Base-by-base conservation (phyloP, 1,140 invertebrate genomes). In the Heliconius eleuchia region DNA sequence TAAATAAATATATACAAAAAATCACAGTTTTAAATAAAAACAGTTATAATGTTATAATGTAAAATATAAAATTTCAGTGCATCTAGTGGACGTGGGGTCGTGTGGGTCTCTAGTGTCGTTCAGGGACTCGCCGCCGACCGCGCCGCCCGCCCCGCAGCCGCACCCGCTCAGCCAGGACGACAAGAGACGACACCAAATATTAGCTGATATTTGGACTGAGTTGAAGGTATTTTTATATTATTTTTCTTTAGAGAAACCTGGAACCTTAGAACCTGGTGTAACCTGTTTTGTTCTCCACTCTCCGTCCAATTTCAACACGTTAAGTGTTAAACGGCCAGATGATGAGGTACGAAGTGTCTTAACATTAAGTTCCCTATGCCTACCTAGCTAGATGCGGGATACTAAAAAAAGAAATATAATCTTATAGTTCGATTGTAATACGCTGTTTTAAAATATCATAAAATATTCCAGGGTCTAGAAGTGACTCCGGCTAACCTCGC, bases 161-260 rank as follows among this genome's bases (percentile, higher is more conserved):
- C 94, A 96, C 73, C 95, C 95, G 77, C 92, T 96, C 71, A 95
- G 92, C 66, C 92, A 95, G 71, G 95, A 96, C 91, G 95, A 96
- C 84, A 96, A 96, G 85, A 93, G 95, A 76, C 88, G 95, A 42
- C 95, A 96, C 84, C 95, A 96, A 86, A 95, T 96, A 60, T 87
- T 96, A n/a, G 93, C 95, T 8, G 95, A 95, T 76, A 94, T 96
- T 52, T 96, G 95, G 95, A 96, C 95, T 73, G 95, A 96, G 84
- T 85, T 96, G 27, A 96, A 96, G 90, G 92, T 66, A 37, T 6
- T 37, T 37, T 46, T 16, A 16, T 46, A 16, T 46, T 46, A 46
- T 46, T 46, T 46, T 16, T 46, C 42, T 16, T 46, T 46, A 46
- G 13, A 23, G 23, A 23, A 23, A 23, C 23, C 23, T 23, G 23